These are phyloP conservation scores for Hypselothyrea guttata DNA, from an alignment of 2,888 invertebrate genomes.

Conservation along the genomic window DNA sequence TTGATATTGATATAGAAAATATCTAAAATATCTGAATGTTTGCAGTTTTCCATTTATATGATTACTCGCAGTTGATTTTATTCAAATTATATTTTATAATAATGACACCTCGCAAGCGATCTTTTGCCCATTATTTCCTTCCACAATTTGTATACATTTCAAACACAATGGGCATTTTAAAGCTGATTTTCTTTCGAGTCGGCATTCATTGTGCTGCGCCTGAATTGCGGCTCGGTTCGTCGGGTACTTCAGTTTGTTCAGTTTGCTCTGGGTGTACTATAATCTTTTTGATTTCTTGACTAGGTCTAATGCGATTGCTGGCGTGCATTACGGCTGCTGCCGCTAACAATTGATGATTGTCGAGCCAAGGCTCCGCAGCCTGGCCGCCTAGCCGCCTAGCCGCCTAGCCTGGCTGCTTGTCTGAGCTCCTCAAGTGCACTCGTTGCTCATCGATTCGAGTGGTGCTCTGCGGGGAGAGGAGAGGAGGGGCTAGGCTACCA, in stretches of 20 bases:
- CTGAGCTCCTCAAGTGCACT: slow-evolving; percentile 60
- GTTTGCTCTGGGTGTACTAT: slow-evolving; percentile 24
- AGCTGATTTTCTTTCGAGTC: slow-evolving; percentile 35
- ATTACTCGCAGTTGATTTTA: too few species aligned
- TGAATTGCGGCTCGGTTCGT: too few species aligned
- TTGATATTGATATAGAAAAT: too few species aligned
- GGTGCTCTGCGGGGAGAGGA: slow-evolving; percentile 18
- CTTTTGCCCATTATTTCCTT: not conserved
- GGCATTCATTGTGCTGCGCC: slow-evolving; percentile 49
- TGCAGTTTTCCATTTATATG: too few species aligned
- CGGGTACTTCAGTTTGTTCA: not conserved
- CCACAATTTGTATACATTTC: slow-evolving; percentile 1
- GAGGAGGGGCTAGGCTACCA: too few species aligned
- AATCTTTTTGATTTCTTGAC: slow-evolving; percentile 76
- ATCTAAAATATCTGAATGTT: too few species aligned
- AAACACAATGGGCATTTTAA: slow-evolving; percentile 40
- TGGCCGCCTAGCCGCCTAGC: too few species aligned
- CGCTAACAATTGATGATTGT: slow-evolving; percentile 54
- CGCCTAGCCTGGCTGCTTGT: slow-evolving; percentile 44
- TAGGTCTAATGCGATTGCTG: slow-evolving; percentile 77
- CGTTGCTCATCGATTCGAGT: slow-evolving; percentile 39
- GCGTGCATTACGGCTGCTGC: slow-evolving; percentile 51
- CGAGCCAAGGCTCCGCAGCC: slow-evolving; percentile 12
- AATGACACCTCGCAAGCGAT: too few species aligned
- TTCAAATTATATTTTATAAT: too few species aligned